Percentiles rank a stretch among this genome's conserved stretches.
phyloP scores from a whole-genome alignment of 2,797 vertebrate species.

The Diplodus puntazzo region DNA sequence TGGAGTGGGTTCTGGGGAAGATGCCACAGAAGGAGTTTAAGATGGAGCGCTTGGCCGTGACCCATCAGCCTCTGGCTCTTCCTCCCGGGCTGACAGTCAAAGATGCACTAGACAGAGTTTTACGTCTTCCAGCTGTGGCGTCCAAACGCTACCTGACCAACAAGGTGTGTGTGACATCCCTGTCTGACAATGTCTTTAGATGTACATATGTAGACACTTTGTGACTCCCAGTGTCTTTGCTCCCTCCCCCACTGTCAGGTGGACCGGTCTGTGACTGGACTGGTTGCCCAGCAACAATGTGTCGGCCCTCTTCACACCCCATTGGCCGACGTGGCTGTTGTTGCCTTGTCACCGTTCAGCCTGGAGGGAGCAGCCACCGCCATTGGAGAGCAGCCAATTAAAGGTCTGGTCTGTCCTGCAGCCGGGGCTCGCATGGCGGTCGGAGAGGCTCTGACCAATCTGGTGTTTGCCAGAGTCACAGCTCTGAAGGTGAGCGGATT shows the following conservation, averaged over 20 bases:
- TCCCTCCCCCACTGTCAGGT: conserved; percentile 81
- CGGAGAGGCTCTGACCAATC: conserved; percentile 93
- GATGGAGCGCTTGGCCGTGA: conserved; percentile 72
- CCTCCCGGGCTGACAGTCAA: conserved; percentile 83
- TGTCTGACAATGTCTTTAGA: background rate
- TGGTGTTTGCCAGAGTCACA: conserved; percentile 91
- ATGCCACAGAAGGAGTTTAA: conserved; percentile 95
- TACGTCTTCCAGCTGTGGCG: conserved; percentile 91
- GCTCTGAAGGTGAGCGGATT: conserved; percentile 84
- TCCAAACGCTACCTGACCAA: conserved; percentile 97
- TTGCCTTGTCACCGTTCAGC: conserved; percentile 91
- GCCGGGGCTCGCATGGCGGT: conserved; percentile 92
- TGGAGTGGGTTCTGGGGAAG: conserved; percentile 95
- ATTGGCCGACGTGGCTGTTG: conserved; percentile 92
- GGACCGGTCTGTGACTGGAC: conserved; percentile 94
- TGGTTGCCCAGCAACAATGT: conserved; percentile 97
- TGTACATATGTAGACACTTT: background rate
- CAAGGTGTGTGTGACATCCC: conserved; percentile 84
- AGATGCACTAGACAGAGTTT: conserved; percentile 88
- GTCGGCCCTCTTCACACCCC: conserved; percentile 95
- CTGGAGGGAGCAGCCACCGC: conserved; percentile 90
- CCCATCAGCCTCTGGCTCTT: conserved; percentile 81
- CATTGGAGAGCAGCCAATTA: conserved; percentile 95
- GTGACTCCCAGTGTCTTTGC: background rate
- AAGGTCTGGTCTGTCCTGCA: conserved; percentile 90